Conservation (phyloP, 2,113 vertebrate species). For the Circaetus gallicus region DNA sequence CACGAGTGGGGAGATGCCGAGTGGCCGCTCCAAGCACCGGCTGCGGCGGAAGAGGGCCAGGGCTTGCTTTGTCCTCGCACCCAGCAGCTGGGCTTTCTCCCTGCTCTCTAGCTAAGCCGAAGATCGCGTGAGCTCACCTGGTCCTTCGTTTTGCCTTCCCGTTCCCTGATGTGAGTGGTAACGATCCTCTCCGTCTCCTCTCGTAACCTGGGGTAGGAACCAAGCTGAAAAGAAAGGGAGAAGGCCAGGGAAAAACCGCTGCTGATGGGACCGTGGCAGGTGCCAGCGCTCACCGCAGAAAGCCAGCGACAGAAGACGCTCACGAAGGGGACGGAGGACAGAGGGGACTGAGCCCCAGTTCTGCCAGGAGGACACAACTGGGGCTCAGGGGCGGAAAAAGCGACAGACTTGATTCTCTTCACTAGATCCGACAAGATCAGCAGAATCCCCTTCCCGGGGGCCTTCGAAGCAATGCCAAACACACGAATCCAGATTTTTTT, state of each 20-base stretch:
- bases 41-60: background rate
- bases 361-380: background rate
- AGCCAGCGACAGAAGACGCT: background rate
- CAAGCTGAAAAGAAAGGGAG: conserved; percentile 74
- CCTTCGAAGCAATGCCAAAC: background rate
- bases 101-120: background rate
- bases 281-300: background rate
- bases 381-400: background rate
- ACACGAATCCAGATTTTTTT: background rate
- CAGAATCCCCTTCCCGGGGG: background rate
- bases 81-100: background rate
- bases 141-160: conserved; percentile 93
- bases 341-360: background rate
- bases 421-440: background rate
- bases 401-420: background rate
- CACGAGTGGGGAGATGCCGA: background rate
- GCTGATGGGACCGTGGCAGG: background rate
- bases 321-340: background rate
- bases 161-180: conserved; percentile 88
- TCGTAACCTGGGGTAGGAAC: conserved; percentile 88
- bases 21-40: background rate
- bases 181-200: conserved; percentile 96
- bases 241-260: background rate
- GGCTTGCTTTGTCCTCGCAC: background rate
- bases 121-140: conserved; percentile 74